Base-by-base conservation (phyloP, 2,797 vertebrate species). In the Enteromius anoplus region DNA sequence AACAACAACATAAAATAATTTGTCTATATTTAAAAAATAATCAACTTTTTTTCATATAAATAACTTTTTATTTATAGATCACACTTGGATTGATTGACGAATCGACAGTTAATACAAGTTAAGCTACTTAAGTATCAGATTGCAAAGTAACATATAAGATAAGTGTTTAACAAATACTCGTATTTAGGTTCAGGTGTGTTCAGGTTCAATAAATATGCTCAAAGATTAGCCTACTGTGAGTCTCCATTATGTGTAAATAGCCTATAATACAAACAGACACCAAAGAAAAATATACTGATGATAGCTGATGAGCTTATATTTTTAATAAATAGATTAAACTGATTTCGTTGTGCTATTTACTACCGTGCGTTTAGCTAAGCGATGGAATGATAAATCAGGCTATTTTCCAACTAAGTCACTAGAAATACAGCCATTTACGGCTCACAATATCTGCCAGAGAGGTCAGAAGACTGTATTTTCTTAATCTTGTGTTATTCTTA, bases 391-490 rank as follows among this genome's bases (percentile, higher is more conserved):
- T 40, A 26, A 47, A 60, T 70, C 12, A 37, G 65, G 51, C 49
- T 55, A 21, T 53, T 64, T 32, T 69, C 21, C 51, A 83, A 60
- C 21, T 83, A 62, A 53, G 73, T 83, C 81, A 78, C 8, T 14
- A 40, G 12, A 69, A 69, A 68, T 55, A 45, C 5, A 37, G 5
- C 45, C 4, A 77, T 69, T 58, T 34, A 32, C 11, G 4, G 37
- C 19, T 58, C 0, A 42, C 32, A 55, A 66, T 66, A 75, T 40
- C 69, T 64, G 2, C 42, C 23, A 34, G 21, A 75, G 34, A 29
- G 15, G 5, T 9, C 60, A 55, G 21, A 66, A 49, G 17, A 53
- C 3, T 47, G 1, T 23, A 45, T 58, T 81, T 15, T 10, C 12
- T 3, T 10, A 2, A 26, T 9, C n/a, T 9, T 45, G 75, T 62